Conservation (phyloP, 2,797 vertebrate species). For the Dendrocincla fuliginosa region DNA sequence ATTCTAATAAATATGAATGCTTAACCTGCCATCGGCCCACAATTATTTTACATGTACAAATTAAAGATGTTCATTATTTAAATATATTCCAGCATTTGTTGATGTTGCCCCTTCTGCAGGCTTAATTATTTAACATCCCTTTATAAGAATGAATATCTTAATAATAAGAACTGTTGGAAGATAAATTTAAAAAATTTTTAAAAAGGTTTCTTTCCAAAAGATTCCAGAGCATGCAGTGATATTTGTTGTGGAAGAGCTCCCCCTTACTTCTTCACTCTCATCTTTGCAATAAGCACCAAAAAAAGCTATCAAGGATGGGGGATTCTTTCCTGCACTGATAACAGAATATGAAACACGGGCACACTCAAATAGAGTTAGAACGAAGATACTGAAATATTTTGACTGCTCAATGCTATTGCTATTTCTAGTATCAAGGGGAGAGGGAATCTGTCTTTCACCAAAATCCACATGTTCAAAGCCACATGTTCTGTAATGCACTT, state of each 20-base stretch:
- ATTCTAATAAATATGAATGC: conserved; percentile 64
- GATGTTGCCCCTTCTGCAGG: conserved; percentile 63
- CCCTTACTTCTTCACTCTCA: conserved; percentile 78
- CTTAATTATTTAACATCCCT: conserved; percentile 77
- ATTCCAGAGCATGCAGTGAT: conserved; percentile 22
- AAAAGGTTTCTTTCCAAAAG: conserved; percentile 65
- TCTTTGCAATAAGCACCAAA: conserved; percentile 53
- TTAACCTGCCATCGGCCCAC: conserved; percentile 63
- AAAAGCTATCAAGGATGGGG: not conserved
- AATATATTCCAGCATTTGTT: conserved; percentile 77
- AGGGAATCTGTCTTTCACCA: not conserved
- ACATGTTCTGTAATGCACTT: not conserved
- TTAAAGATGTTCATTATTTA: conserved; percentile 78
- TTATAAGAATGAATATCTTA: conserved; percentile 79
- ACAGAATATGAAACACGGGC: conserved; percentile 7
- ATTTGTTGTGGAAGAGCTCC: conserved; percentile 84
- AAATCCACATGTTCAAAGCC: conserved; percentile 27
- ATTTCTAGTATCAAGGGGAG: not conserved
- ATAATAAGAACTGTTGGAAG: conserved; percentile 66
- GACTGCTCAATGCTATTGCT: not conserved
- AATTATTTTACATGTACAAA: conserved; percentile 68
- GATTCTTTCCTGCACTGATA: not conserved
- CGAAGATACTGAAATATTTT: not conserved
- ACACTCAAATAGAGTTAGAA: not conserved
- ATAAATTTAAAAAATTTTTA: not conserved